These are phyloP conservation scores for Eucera pruinosa DNA, from an alignment of 2,888 invertebrate genomes.

Conservation along the genomic window DNA sequence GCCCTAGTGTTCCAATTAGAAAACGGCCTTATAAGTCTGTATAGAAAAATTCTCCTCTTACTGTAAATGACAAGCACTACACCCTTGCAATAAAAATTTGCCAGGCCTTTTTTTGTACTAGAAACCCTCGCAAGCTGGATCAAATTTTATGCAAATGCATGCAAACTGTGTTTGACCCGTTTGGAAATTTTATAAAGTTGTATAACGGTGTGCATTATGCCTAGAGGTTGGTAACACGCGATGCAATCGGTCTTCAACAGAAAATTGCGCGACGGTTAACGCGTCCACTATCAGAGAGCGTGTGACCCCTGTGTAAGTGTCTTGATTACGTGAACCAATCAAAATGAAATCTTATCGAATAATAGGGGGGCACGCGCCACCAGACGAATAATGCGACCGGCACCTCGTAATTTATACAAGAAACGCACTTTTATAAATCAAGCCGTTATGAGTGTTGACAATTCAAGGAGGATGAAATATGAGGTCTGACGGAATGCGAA, in stretches of 20 bases:
- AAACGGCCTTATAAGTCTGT: no score
- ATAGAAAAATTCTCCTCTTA: no score
- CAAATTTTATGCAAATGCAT: not conserved
- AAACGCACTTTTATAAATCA: slow-evolving; percentile 33
- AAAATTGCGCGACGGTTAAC: slow-evolving; percentile 56
- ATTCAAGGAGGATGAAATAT: slow-evolving; percentile 3
- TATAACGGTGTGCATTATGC: slow-evolving; percentile 13
- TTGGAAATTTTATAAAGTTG: slow-evolving; percentile 48
- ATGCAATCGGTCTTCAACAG: slow-evolving; percentile 50
- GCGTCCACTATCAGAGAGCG: slow-evolving; percentile 19
- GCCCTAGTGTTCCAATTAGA: no score
- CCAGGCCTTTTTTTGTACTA: no score
- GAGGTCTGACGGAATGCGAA: slow-evolving; percentile 8
- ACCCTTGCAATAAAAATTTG: no score
- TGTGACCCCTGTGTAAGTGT: slow-evolving; percentile 5
- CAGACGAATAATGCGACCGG: slow-evolving; percentile 21
- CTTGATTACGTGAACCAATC: slow-evolving; percentile 47
- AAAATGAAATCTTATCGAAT: slow-evolving; percentile 36
- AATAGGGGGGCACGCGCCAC: slow-evolving; percentile 4
- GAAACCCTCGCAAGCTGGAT: no score
- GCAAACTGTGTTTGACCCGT: slow-evolving; percentile 5
- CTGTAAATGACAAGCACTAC: no score
- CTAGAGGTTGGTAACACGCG: slow-evolving; percentile 29
- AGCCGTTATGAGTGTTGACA: not conserved
- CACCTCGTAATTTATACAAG: slow-evolving; percentile 41